Percentiles rank a stretch among this genome's conserved stretches.
Conservation (phyloP, 2,888 invertebrate species). For the Sycophila texana region DNA sequence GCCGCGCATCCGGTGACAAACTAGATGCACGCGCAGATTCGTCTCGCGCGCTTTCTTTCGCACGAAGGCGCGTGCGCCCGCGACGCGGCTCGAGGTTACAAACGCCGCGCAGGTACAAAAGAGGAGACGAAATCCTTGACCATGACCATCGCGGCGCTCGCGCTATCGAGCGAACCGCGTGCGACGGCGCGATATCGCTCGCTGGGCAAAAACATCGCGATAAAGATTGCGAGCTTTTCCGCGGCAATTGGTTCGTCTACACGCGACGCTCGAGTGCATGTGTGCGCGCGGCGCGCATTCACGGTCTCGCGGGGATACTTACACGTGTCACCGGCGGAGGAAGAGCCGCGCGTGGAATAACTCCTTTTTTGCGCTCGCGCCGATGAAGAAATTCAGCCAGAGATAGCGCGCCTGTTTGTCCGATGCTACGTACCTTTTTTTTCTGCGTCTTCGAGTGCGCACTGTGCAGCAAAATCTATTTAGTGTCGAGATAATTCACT, state of each 20-base stretch:
- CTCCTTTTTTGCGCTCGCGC: not conserved
- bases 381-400: not conserved
- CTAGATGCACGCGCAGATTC: not conserved
- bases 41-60: not conserved
- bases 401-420: not conserved
- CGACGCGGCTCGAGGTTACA: not conserved
- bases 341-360: not conserved
- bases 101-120: not conserved
- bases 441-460: too few species aligned
- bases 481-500: too few species aligned
- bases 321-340: not conserved
- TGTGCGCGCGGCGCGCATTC: not conserved
- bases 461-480: too few species aligned
- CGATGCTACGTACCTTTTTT: too few species aligned
- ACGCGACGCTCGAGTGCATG: conserved; percentile 13
- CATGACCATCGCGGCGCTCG: conserved; percentile 11
- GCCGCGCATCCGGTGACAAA: not conserved
- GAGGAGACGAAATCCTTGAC: conserved; percentile 24
- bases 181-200: conserved; percentile 7
- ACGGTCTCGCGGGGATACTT: not conserved
- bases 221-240: conserved; percentile 31
- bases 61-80: not conserved
- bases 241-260: conserved; percentile 11
- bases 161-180: not conserved
- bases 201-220: conserved; percentile 11